Evolutionary conservation across 2,888 invertebrate species (phyloP).

Genomic region (Neuroscelio doddi): DNA sequence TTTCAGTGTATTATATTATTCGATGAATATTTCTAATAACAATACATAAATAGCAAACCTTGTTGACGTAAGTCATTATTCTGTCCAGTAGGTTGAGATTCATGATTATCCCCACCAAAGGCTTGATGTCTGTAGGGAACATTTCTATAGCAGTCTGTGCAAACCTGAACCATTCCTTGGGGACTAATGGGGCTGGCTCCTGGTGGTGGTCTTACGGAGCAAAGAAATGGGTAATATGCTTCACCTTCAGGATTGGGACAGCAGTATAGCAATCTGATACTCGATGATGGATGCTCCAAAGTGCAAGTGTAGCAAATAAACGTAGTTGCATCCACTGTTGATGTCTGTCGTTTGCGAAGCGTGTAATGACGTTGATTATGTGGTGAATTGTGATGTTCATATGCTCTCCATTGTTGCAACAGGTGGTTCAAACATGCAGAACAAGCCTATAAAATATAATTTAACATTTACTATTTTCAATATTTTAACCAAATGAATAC

Average conservation of each 20-base stretch:
- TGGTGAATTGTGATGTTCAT: slow-evolving; percentile 80
- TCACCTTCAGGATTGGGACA: slow-evolving; percentile 88
- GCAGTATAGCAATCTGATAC: slow-evolving; percentile 87
- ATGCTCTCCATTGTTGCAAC: slow-evolving; percentile 90
- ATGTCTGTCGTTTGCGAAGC: slow-evolving; percentile 83
- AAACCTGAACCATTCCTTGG: slow-evolving; percentile 91
- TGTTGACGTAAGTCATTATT: slow-evolving; percentile 9
- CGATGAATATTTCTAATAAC: too few relatives aligned
- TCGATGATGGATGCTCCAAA: slow-evolving; percentile 84
- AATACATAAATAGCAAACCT: slow-evolving; percentile 3
- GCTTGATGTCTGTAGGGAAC: slow-evolving; percentile 85
- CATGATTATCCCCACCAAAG: slow-evolving; percentile 78
- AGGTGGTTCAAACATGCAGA: slow-evolving; percentile 88
- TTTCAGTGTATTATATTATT: too few relatives aligned
- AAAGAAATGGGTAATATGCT: slow-evolving; percentile 92
- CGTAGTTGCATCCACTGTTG: slow-evolving; percentile 78
- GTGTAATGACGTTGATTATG: slow-evolving; percentile 87
- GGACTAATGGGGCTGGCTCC: slow-evolving; percentile 93
- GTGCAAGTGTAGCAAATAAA: slow-evolving; percentile 95
- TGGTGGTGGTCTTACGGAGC: slow-evolving; percentile 83
- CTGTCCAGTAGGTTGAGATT: slow-evolving; percentile 63
- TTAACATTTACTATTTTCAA: neutral
- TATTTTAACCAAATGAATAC: too few relatives aligned
- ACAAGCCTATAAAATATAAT: slow-evolving; percentile 79
- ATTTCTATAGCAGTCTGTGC: slow-evolving; percentile 88